Evolutionary conservation across 2,113 vertebrate species (phyloP).

Genomic region (Pituophis catenifer): DNA sequence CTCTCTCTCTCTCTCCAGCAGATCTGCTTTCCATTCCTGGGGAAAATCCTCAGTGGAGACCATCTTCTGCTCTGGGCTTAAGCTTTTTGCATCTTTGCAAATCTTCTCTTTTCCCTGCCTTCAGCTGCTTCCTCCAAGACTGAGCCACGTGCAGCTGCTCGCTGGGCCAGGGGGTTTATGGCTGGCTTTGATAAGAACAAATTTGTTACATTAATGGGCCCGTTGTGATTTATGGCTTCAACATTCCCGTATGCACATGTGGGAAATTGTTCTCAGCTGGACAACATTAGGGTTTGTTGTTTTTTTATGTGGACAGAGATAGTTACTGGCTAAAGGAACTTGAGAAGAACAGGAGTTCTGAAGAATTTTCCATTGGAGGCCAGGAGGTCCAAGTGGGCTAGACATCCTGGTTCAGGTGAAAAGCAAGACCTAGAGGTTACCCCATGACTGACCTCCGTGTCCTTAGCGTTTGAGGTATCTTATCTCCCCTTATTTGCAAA

Average conservation of each 20-base stretch:
- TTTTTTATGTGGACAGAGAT: background rate
- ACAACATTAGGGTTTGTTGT: background rate
- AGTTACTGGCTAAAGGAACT: background rate
- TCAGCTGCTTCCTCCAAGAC: background rate
- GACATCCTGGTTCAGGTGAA: background rate
- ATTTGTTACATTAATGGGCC: slow-evolving; percentile 6
- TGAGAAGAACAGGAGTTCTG: background rate
- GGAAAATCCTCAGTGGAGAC: background rate
- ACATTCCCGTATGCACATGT: background rate
- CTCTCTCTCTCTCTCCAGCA: background rate
- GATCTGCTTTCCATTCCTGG: background rate
- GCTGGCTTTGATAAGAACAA: slow-evolving; percentile 13
- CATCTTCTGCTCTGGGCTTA: too few species aligned
- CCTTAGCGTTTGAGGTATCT: background rate
- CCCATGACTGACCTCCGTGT: background rate
- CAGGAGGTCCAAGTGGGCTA: background rate
- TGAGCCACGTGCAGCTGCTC: background rate
- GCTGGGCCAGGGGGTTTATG: background rate
- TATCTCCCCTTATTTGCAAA: background rate
- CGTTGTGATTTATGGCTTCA: background rate
- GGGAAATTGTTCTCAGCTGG: background rate
- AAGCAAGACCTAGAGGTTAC: background rate
- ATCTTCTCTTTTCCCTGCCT: background rate
- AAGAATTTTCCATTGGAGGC: background rate
- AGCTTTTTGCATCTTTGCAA: background rate